These are phyloP conservation scores for Eumacrocentrus americanus DNA, from an alignment of 2,888 invertebrate species.

Conservation along the genomic window DNA sequence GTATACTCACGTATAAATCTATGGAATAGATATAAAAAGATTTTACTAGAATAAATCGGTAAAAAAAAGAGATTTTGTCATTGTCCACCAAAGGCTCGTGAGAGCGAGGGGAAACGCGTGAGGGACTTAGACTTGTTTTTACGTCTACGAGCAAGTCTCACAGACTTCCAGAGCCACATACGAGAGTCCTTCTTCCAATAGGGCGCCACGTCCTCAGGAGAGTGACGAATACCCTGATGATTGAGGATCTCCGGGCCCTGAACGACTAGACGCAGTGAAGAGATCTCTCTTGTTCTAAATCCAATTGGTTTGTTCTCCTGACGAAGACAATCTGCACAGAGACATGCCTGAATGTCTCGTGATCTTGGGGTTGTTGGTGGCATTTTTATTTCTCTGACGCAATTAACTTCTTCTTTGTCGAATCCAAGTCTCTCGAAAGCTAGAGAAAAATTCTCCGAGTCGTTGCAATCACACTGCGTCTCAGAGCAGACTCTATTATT, in stretches of 20 bases:
- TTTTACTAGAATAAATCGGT: too few species aligned
- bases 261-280: slow-evolving; percentile 45
- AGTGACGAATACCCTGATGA: slow-evolving; percentile 64
- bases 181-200: slow-evolving; percentile 76
- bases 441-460: slow-evolving; percentile 43
- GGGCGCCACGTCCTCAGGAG: slow-evolving; percentile 68
- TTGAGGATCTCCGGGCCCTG: slow-evolving; percentile 52
- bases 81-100: not conserved
- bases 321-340: slow-evolving; percentile 35
- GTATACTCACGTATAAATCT: not conserved
- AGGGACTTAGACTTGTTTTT: slow-evolving; percentile 35
- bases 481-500: slow-evolving; percentile 40
- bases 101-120: not conserved
- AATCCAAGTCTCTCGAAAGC: slow-evolving; percentile 43
- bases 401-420: slow-evolving; percentile 30
- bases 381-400: too few species aligned
- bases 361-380: slow-evolving; percentile 5
- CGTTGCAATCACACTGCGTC: slow-evolving; percentile 35
- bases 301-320: slow-evolving; percentile 28
- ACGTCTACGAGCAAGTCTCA: slow-evolving; percentile 42
- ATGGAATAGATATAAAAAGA: not conserved
- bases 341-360: slow-evolving; percentile 42
- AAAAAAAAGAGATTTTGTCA: not conserved
- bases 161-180: slow-evolving; percentile 70
- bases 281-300: slow-evolving; percentile 48